Percentiles rank a stretch among this genome's conserved stretches.
Evolutionary conservation across 2,113 vertebrate genomes (phyloP).

Genomic region (Eonycteris spelaea): DNA sequence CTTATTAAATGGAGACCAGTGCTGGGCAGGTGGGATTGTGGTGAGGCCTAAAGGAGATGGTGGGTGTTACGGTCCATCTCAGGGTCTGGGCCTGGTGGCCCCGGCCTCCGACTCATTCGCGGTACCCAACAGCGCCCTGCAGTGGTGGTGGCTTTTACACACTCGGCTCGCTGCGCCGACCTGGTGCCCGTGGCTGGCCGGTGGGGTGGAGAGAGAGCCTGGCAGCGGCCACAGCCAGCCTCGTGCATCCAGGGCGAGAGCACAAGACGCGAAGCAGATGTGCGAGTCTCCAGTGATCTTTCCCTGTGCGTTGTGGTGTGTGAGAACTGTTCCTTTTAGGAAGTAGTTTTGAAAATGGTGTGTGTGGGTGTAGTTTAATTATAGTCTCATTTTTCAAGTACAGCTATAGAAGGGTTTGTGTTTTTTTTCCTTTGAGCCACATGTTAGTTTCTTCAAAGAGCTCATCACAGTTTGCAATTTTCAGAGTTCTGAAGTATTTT

Average conservation of each 20-base stretch:
- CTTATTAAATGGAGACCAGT: background rate
- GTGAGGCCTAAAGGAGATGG: background rate
- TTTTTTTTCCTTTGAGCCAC: conserved; percentile 48
- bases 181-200: background rate
- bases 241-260: background rate
- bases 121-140: background rate
- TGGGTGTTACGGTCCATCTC: rapidly evolving
- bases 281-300: background rate
- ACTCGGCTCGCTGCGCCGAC: rapidly evolving
- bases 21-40: background rate
- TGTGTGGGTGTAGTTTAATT: conserved; percentile 62
- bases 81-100: too few species aligned
- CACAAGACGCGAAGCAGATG: background rate
- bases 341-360: conserved; percentile 54
- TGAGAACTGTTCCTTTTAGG: conserved; percentile 36
- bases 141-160: background rate
- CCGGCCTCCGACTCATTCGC: background rate
- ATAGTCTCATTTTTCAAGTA: conserved; percentile 60
- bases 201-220: background rate
- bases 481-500: conserved; percentile 64
- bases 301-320: background rate
- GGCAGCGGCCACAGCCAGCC: rapidly evolving
- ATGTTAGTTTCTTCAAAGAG: conserved; percentile 63
- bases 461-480: conserved; percentile 61
- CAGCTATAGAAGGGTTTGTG: conserved; percentile 20